Base-by-base conservation (phyloP, 2,113 vertebrate genomes). In the Actinemys pallida region DNA sequence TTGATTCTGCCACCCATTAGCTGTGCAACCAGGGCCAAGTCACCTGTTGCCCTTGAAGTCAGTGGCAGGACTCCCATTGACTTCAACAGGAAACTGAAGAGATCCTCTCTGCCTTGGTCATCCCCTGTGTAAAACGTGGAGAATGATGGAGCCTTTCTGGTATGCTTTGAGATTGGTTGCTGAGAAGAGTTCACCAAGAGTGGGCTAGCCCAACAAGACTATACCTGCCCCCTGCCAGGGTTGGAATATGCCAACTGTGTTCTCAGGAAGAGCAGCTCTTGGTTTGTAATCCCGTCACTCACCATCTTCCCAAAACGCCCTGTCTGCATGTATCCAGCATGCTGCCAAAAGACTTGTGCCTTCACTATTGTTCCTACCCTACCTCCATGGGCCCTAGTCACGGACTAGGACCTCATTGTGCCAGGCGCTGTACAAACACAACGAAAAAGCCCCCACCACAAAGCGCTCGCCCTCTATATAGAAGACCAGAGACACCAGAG, bases 331-430 rank as follows among this genome's bases (percentile, higher is more conserved):
- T 92, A 52, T 52, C 20, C 49, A 93, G 42, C 5, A 47, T 50
- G 76, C 35, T 88, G 7, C 52, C 92, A 87, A 59, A 94, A 93
- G 90, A 39, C 5, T 84, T 10, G n/a, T 90, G 91, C 47, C 49
- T 75, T 87, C 93, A 91, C 20, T 65, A 65, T 35, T 35, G 35
- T 65, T 35, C 31, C 35, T 69, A 16, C 62, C 62, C 16, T 35
- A 35, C 31, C 62, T 5, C 31, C 16, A 19, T 69, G 16, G 59
- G 31, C 25, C 5, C 52, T 94, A 89, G 76, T 87, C 5, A 0
- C 47, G 9, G 5, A 29, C 45, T 89, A 94, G 17, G 27, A 80
- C 22, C 29, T 4, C 25, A 53, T 52, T 14, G 69, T 90, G 54
- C 12, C 53, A 50, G 29, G 13, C 8, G 6, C 50, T 80, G 82